Evolutionary conservation across 2,797 vertebrate species (phyloP).

Genomic region (Malurus splendens): DNA sequence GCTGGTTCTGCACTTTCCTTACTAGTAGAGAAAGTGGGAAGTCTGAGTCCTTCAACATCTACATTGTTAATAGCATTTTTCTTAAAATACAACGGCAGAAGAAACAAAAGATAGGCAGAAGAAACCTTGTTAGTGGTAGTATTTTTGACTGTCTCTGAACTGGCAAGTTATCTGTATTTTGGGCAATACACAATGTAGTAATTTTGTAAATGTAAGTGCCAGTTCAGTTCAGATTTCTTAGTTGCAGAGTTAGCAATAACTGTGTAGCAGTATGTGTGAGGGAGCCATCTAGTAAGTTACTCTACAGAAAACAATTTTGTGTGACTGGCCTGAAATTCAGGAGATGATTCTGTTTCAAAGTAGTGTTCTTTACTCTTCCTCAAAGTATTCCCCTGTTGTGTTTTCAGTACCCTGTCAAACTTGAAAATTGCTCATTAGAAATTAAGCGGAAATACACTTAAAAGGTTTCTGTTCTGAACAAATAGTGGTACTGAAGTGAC

Average conservation of each 20-base stretch:
- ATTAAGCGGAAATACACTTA: background rate
- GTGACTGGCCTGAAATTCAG: background rate
- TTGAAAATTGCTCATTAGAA: constrained; percentile 25
- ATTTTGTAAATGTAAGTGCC: background rate
- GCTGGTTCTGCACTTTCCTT: background rate
- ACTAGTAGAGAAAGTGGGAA: background rate
- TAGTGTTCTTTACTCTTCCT: background rate
- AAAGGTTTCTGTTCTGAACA: background rate
- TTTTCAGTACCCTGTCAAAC: background rate
- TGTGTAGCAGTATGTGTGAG: background rate
- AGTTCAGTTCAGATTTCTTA: background rate
- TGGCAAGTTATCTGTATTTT: background rate
- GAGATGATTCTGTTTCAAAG: background rate
- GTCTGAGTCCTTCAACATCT: background rate
- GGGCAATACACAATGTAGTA: background rate
- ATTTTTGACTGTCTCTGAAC: background rate
- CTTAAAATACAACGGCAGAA: background rate
- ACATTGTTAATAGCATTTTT: background rate
- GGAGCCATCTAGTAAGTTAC: background rate
- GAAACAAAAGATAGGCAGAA: background rate
- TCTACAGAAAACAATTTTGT: background rate
- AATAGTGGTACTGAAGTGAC: background rate
- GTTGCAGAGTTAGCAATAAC: background rate
- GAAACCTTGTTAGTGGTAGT: background rate
- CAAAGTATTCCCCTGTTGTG: background rate